These are phyloP conservation scores for Pempheris klunzingeri DNA, from an alignment of 2,797 vertebrate genomes.

Conservation along the genomic window DNA sequence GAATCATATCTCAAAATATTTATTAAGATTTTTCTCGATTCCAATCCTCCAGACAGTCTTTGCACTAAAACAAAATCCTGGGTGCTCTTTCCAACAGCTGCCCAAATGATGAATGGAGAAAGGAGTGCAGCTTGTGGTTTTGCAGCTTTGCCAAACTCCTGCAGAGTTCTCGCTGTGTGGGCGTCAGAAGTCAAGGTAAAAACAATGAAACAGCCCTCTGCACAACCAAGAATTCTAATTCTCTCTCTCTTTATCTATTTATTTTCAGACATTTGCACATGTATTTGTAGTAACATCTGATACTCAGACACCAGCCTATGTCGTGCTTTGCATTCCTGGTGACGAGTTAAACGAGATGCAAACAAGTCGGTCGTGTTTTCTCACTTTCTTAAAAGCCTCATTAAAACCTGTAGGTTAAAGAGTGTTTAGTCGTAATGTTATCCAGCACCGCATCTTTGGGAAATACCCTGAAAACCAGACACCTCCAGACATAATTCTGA, in stretches of 20 bases:
- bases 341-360: not conserved
- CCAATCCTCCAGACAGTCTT: slow-evolving; percentile 11
- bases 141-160: slow-evolving; percentile 53
- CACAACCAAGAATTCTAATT: slow-evolving; percentile 7
- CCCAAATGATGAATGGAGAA: slow-evolving; percentile 64
- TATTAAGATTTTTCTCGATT: slow-evolving; percentile 21
- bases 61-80: slow-evolving; percentile 43
- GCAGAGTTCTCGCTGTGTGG: slow-evolving; percentile 55
- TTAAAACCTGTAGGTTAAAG: not conserved
- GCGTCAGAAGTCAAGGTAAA: slow-evolving; percentile 36
- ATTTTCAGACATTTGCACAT: slow-evolving; percentile 3
- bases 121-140: slow-evolving; percentile 61
- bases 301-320: not conserved
- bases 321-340: not conserved
- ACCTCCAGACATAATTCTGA: slow-evolving; percentile 73
- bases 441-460: slow-evolving; percentile 55
- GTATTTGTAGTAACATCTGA: not conserved
- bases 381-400: not conserved
- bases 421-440: not conserved
- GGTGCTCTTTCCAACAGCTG: slow-evolving; percentile 56
- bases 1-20: slow-evolving; percentile 2
- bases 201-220: slow-evolving; percentile 34
- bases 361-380: slow-evolving; percentile 1
- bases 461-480: slow-evolving; percentile 74
- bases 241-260: not conserved